Base-by-base conservation (phyloP, 2,797 vertebrate species). In the Hipposideros larvatus region DNA sequence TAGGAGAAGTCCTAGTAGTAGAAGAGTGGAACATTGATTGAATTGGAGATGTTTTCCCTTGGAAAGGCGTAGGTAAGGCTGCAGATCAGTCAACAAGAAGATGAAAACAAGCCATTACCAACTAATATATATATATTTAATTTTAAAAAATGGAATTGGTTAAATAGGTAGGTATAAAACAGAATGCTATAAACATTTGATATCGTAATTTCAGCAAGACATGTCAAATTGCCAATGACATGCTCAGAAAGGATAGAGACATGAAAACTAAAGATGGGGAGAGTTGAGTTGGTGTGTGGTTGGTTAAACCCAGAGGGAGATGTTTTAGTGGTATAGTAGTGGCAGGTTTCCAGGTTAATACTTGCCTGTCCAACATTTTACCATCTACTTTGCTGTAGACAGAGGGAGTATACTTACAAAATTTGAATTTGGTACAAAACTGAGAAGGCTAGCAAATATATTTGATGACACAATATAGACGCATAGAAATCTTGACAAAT, bases 401-500 rank as follows among this genome's bases (percentile, higher is more conserved):
- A 68, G 26, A 51, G 15, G n/a, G 79, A 53, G 41, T 46, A 4
- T 66, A 26, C 34, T 46, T 21, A 43, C 77, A 37, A 73, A 78
- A 87, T 71, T 34, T 55, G 28, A 85, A 41, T 53, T 65, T 78
- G 83, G 55, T n/a, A 34, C 8, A 79, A 71, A 87, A 63, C 18
- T 53, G 34, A 22, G 73, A 80, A 92, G 57, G 34, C 65, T 75
- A 93, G 79, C 11, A 55, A 46, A 71, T 43, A 11, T 48, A 65
- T 57, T 48, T 87, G 28, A 51, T 84, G 71, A 87, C 48, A 48
- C 18, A 34, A 90, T 55, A 16, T 15, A 21, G 86, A 55, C 59
- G 90, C 66, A 75, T 77, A 73, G 77, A 85, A 78, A 65, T 53
- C 34, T 19, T 16, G 66, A 78, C 74, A 90, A 79, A 94, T 59